Percentiles rank a stretch among this genome's conserved stretches.
Evolutionary conservation across 2,113 vertebrate genomes (phyloP).

Genomic region (Cynocephalus volans): DNA sequence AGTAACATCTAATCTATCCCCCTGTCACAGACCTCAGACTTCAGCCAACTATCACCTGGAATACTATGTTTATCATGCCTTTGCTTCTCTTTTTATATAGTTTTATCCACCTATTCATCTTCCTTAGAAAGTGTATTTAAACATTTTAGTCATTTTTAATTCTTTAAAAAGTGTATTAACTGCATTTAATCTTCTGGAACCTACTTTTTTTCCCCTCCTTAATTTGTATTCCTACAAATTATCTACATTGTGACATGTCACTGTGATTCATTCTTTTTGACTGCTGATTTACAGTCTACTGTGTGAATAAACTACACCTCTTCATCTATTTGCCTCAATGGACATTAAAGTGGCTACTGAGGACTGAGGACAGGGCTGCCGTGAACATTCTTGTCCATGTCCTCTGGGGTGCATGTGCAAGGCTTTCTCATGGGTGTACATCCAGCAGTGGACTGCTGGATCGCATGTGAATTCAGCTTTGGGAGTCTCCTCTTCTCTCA

Average conservation of each 20-base stretch:
- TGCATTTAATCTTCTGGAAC: not conserved
- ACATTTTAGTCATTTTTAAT: not conserved
- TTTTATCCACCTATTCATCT: not conserved
- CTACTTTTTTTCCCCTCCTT: not conserved
- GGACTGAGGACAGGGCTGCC: not conserved
- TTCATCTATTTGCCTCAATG: not conserved
- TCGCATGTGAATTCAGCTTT: not conserved
- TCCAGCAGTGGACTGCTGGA: not conserved
- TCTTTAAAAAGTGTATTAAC: not conserved
- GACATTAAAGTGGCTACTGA: no score
- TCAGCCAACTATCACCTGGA: not conserved
- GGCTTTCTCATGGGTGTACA: not conserved
- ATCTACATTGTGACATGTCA: not conserved
- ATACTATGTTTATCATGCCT: not conserved
- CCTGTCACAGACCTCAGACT: not conserved
- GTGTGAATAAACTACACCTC: no score
- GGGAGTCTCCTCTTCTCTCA: not conserved
- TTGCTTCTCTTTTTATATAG: not conserved
- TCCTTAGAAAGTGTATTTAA: not conserved
- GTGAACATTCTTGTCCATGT: not conserved
- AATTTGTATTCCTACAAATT: not conserved
- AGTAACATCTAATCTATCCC: not conserved
- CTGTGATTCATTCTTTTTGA: not conserved
- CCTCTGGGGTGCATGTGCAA: fast-evolving
- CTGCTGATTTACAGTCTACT: not conserved